Evolutionary conservation across 1,140 invertebrate species (phyloP).

Genomic region (Bombus consobrinus): DNA sequence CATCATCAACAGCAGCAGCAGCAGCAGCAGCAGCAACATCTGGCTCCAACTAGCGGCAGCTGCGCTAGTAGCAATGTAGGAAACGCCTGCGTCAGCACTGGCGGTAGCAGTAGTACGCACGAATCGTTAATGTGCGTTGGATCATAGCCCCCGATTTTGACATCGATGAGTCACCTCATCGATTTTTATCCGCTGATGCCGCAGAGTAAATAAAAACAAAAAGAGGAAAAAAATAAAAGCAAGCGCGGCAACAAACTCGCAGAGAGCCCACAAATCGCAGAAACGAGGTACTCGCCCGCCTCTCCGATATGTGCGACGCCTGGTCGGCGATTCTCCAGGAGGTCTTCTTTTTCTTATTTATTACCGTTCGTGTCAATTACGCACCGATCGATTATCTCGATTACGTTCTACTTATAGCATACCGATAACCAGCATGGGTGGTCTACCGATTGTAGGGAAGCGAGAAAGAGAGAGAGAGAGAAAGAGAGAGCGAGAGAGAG

Average conservation of each 20-base stretch:
- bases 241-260: conserved; percentile 17
- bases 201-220: conserved; percentile 51
- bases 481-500: too few species aligned
- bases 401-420: conserved; percentile 57
- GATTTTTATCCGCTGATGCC: conserved; percentile 77
- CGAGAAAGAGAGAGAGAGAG: background rate
- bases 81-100: conserved; percentile 56
- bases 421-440: conserved; percentile 19
- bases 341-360: conserved; percentile 67
- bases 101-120: conserved; percentile 77
- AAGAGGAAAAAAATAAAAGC: too few species aligned
- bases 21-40: background rate
- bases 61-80: conserved; percentile 65
- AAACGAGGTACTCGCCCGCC: conserved; percentile 32
- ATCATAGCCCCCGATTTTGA: conserved; percentile 81
- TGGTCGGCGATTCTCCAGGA: conserved; percentile 59
- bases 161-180: conserved; percentile 80
- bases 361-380: conserved; percentile 79
- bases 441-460: conserved; percentile 10
- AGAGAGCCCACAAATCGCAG: background rate
- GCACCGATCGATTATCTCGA: conserved; percentile 67
- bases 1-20: conserved; percentile 54
- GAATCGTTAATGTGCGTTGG: conserved; percentile 82
- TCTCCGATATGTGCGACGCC: conserved; percentile 40
- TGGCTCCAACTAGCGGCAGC: conserved; percentile 49